Evolutionary conservation across 2,797 vertebrate genomes (phyloP).

Genomic region (Propithecus deckenii): DNA sequence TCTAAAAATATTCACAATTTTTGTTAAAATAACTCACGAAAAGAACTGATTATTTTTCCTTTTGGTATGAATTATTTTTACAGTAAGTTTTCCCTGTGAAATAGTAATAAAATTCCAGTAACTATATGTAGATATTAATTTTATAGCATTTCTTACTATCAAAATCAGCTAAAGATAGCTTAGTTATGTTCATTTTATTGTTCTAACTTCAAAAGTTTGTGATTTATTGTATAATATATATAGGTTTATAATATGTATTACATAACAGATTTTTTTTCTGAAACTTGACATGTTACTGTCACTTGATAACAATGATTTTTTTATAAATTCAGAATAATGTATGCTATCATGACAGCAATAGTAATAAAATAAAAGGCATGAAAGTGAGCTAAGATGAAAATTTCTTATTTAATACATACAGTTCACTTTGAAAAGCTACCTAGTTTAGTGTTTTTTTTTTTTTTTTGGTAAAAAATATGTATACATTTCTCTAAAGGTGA

Average conservation of each 20-base stretch:
- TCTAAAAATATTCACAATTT: background rate
- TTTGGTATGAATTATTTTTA: background rate
- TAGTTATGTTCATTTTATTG: background rate
- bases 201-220: background rate
- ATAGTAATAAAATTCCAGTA: background rate
- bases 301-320: background rate
- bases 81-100: background rate
- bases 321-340: background rate
- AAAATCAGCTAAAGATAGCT: constrained; percentile 1
- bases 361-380: background rate
- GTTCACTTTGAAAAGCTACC: background rate
- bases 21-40: background rate
- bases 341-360: background rate
- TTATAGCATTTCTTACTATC: background rate
- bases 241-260: background rate
- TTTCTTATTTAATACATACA: background rate
- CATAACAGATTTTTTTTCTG: background rate
- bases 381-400: background rate
- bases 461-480: background rate
- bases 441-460: background rate
- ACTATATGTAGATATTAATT: background rate
- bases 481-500: background rate
- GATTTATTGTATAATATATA: background rate
- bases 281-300: background rate
- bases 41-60: background rate